Base-by-base conservation (phyloP, 2,113 vertebrate species). In the Solea senegalensis region DNA sequence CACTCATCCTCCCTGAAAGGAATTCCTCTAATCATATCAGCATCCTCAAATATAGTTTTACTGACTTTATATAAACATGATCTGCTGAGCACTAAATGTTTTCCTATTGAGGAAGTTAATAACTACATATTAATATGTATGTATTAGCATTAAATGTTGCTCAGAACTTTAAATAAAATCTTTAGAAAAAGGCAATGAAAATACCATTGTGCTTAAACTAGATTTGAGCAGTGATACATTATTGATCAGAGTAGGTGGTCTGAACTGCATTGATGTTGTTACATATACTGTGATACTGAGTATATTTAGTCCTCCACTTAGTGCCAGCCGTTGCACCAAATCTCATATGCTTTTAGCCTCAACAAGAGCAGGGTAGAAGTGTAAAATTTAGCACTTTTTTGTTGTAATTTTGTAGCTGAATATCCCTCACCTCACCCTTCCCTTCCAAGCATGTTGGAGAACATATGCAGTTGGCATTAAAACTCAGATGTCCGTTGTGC, bases 281-380 rank as follows among this genome's bases (percentile, higher is more conserved):
- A 21, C 8, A 12, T 0, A 55, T 61, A 6, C 54, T 58, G 27
- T 14, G 26, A 14, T 49, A 28, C 43, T 49, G 34, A 44, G 7
- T 34, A 56, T 71, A 52, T 69, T 55, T 53, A 64, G 39, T 16
- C 3, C 21, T 60, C 46, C 10, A 8, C 44, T 50, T 39, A 26
- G 48, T 27, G 21, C 65, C 40, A 13, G 61, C 9, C 28, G 61
- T 43, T n/a, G 67, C 34, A 62, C 69, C 59, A 78, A 57, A 15
- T 58, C 16, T 65, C 28, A 12, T 56, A 51, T 7, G 6, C 59
- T 39, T 28, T 41, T 63, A 63, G 28, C 52, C 53, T 72, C 61
- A 13, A 52, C 71, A 72, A 64, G 40, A 60, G 9, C 69, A 51
- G 61, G 49, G n/a, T 39, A 14, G 13, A 51, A 9, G 46, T 27